A percentile compares a stretch with the other conserved stretches of the same genome.
phyloP scores from a whole-genome alignment of 2,797 vertebrate species.

The Epinephelus malabaricus region DNA sequence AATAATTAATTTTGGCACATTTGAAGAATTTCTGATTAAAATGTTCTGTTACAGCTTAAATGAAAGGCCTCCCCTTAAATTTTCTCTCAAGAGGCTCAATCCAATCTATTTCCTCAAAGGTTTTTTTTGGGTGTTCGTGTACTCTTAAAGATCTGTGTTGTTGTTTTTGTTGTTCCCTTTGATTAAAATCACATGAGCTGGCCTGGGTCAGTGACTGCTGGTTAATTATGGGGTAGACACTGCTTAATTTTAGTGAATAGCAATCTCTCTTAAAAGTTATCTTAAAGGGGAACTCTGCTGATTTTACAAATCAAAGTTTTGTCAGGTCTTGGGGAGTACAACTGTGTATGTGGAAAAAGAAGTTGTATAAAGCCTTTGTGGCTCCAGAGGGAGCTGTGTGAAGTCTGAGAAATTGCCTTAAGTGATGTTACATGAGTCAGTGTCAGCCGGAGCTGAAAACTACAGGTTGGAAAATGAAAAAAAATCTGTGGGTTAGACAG shows the following conservation, averaged over 20 bases:
- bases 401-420: conserved; percentile 16
- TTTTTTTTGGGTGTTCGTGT: neutral
- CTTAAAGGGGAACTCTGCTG: neutral
- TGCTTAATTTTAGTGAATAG: neutral
- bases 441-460: neutral
- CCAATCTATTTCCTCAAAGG: neutral
- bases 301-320: conserved; percentile 1
- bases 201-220: neutral
- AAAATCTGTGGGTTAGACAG: neutral
- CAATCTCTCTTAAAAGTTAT: neutral
- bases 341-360: neutral
- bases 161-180: neutral
- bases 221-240: neutral
- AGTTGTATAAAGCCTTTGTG: neutral
- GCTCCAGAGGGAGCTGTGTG: neutral
- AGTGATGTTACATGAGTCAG: neutral
- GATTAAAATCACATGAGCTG: conserved; percentile 5
- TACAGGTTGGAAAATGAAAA: neutral
- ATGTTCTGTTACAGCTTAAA: conserved; percentile 40
- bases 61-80: conserved; percentile 24
- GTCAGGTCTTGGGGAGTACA: neutral
- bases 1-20: conserved; percentile 49
- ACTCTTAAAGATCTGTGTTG: neutral
- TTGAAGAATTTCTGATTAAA: conserved; percentile 59
- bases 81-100: conserved; percentile 28